Evolutionary conservation across 2,888 invertebrate genomes (phyloP), one percentile per base, ranked within the genome.

Genomic region (Drosophila paracracens): DNA sequence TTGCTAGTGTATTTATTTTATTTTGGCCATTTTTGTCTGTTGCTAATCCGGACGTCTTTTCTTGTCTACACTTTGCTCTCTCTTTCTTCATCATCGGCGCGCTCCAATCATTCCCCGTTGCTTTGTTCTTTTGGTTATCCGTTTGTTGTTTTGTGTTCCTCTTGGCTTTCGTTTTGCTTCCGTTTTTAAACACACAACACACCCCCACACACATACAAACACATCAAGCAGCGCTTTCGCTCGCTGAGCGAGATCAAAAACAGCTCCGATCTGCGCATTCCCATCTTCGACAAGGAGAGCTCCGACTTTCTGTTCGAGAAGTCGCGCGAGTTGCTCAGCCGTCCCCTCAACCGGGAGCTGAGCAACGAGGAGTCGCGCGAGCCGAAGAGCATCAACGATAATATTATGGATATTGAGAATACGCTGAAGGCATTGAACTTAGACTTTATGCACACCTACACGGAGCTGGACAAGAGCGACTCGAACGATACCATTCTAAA

Each of bases 221-320:
- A 48, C 73, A 64, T 74, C 59, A 91, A 90, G 88, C 90, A 94
- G 93, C 93, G 94, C 79, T 94, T 94, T 91, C 94, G 93, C 79
- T 94, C 94, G 74, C 89, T 94, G 66, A 94, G 94, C 76, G 94
- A 94, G 79, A 92, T 94, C 56, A 94, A 94, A 81, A 93, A 94
- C 59, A 92, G 92, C 68, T 86, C 92, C 53, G 93, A 93, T 67
- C 92, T 95, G 64, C 94, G 95, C 74, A 93, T 96, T 54, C 96
- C 96, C 2, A 92, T 96, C 21, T 96, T 96, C 94, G 96, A 96
- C 91, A 95, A 95, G 91, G 95, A 95, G n/a, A 95, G 95, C 16
- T 95, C 96, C 0, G 96, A 96, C 91, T 96, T 96, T 90, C 96
- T 95, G 89, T 96, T 96, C 87, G 95, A 96, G 43, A 95, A 95